Base-by-base conservation (phyloP, 2,797 vertebrate species). In the Spinibarbus caldwelli region DNA sequence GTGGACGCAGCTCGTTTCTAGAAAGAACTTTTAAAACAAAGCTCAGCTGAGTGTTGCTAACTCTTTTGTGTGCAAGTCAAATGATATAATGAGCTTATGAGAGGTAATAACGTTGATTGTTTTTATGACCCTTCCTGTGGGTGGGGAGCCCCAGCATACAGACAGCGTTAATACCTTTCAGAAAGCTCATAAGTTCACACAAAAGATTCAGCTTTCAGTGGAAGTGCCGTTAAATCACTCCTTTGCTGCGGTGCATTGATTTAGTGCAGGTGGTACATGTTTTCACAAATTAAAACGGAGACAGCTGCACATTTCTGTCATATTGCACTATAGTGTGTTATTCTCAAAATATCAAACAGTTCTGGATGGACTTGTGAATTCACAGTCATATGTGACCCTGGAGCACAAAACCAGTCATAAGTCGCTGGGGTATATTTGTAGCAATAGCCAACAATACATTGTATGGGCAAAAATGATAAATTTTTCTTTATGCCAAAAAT, bases 41-140 rank as follows among this genome's bases (percentile, higher is more conserved):
- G 92, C 90, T 94, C 93, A 92, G 89, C 89, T 90, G 91, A 91
- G 92, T 54, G 88, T 87, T 91, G 90, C 87, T 76, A 88, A 90
- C 91, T 90, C 94, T 91, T 92, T 94, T 93, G 93, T 93, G 92
- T 90, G 26, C 88, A 62, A 83, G 88, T 87, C 89, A 92, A 90
- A 90, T 89, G 78, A 90, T 89, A 86, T 93, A 94, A 94, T 91
- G 90, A 92, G 92, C 90, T 95, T 84, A 92, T 90, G 86, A 93
- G 91, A 91, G 90, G 91, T 91, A 88, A 91, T 92, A 94, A 93
- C 92, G 82, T 83, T 88, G 90, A 92, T 92, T 92, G 92, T 93
- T 92, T 83, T 84, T 84, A 89, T 87, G 78, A 79, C 59, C 78
- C 41, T 79, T 31, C 57, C 85, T 23, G 87, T 54, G 66, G 78